A percentile compares a stretch with the other conserved stretches of the same genome.
phyloP scores from a whole-genome alignment of 2,888 invertebrate species.

The Diarsia dahlii region DNA sequence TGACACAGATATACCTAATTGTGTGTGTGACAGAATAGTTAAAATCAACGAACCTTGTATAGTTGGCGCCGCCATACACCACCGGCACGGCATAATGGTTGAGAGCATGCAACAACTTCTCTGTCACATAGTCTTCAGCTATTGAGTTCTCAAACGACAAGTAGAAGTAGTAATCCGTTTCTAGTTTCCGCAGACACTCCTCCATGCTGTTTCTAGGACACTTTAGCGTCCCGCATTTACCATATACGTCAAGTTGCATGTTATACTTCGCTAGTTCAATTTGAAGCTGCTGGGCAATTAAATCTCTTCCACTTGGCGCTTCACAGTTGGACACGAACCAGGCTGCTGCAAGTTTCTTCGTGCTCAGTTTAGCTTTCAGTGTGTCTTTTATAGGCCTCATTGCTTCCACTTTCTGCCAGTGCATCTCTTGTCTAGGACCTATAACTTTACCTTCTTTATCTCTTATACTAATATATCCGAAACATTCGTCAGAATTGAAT shows the following conservation, averaged over 20 bases:
- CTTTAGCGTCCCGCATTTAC: slow-evolving; percentile 71
- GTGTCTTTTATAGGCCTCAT: slow-evolving; percentile 71
- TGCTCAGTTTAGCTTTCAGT: slow-evolving; percentile 67
- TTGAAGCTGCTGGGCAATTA: slow-evolving; percentile 52
- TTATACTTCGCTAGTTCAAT: slow-evolving; percentile 67
- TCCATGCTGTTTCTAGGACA: slow-evolving; percentile 67
- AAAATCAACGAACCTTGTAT: slow-evolving; percentile 81
- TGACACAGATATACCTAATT: too few relatives aligned
- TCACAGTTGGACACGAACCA: slow-evolving; percentile 80
- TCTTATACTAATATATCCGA: slow-evolving; percentile 73
- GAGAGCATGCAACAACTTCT: slow-evolving; percentile 78
- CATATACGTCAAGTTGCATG: slow-evolving; percentile 75
- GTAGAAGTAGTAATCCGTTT: slow-evolving; percentile 79
- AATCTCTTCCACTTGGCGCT: slow-evolving; percentile 65
- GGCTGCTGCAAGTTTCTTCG: slow-evolving; percentile 75
- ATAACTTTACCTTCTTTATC: slow-evolving; percentile 67
- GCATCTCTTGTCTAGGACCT: slow-evolving; percentile 72
- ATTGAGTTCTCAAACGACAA: slow-evolving; percentile 81
- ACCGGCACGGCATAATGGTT: slow-evolving; percentile 78
- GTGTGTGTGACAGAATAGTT: neutral
- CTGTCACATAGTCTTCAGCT: slow-evolving; percentile 81
- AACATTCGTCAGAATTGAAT: slow-evolving; percentile 72
- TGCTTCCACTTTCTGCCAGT: slow-evolving; percentile 70
- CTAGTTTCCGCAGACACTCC: slow-evolving; percentile 71
- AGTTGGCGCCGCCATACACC: slow-evolving; percentile 82